phyloP scores from a whole-genome alignment of 2,888 invertebrate species.

The Caenorhabditis sp. region DNA sequence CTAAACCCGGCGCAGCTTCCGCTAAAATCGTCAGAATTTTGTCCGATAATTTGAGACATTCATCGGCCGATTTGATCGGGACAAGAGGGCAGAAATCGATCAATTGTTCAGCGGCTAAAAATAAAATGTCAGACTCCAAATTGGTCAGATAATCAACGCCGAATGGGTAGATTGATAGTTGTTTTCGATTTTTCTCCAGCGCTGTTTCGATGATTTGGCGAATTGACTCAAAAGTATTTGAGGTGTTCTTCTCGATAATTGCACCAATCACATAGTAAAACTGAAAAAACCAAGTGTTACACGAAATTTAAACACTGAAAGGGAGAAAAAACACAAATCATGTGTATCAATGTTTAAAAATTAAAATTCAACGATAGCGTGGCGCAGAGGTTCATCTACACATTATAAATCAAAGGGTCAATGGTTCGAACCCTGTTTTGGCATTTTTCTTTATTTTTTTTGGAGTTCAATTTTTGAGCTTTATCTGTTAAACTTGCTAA shows the following conservation, averaged over 20 bases:
- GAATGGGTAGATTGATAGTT: constrained; percentile 31
- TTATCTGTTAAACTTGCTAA: no score
- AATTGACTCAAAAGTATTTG: constrained; percentile 42
- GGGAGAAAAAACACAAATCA: background rate
- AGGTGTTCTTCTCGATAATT: constrained; percentile 36
- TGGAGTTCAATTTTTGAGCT: no score
- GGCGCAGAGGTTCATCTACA: no score
- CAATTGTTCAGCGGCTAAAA: constrained; percentile 36
- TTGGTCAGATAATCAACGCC: constrained; percentile 32
- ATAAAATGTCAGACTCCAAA: constrained; percentile 40
- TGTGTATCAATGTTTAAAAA: no score
- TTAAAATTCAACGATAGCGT: no score
- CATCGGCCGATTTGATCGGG: constrained; percentile 75
- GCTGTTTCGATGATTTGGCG: constrained; percentile 36
- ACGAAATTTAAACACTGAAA: no score
- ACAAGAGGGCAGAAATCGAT: constrained; percentile 55
- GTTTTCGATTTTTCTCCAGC: constrained; percentile 25
- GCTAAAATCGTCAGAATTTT: constrained; percentile 80
- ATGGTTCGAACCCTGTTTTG: no score
- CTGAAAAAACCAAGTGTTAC: constrained; percentile 17
- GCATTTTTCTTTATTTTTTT: no score
- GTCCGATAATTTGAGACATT: constrained; percentile 75
- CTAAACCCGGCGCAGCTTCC: constrained; percentile 82
- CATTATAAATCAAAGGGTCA: no score
- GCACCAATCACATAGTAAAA: constrained; percentile 38